Evolutionary conservation across 2,797 vertebrate species (phyloP), one percentile per base, ranked within the genome.

Genomic region (Furcifer pardalis): DNA sequence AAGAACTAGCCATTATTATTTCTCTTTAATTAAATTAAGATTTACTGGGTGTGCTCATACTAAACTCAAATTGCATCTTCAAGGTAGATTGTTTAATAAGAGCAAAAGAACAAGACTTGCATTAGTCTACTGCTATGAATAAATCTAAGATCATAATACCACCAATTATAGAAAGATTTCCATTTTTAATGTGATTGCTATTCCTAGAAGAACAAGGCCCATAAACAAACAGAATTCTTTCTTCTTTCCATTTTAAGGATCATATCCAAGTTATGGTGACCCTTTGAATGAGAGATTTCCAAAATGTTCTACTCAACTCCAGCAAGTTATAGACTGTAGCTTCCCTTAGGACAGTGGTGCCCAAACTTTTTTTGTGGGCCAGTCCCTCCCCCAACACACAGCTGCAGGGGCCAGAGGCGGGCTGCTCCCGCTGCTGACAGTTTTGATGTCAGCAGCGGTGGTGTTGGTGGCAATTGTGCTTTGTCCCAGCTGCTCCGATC

Each of bases 131-230:
- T 40, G 8, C 23, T 72, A 62, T 80, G 66, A 78, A 65, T 88
- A 44, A 52, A 82, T 59, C 56, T 80, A 73, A 81, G 13, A 25
- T 32, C 5, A 66, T 83, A 56, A 78, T 32, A 13, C 0, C 40
- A 87, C 80, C 17, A 59, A n/a, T 63, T 86, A 82, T 44, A 37
- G 52, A 12, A 76, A 87, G 35, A 90, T 88, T 83, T 83, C 65
- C 59, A 82, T 25, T 78, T 87, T 60, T 73, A 4, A 12, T 71
- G 6, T 40, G 83, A 77, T 76, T 82, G 86, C 37, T 80, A 84
- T 68, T 84, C 78, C 27, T 74, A 84, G 85, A n/a, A 37, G 74
- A 40, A 77, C 0, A 0, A 91, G 68, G 12, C 15, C 81, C 40
- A 44, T 17, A 37, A 88, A 74, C 1, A n/a, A 88, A 77, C 0